phyloP scores from a whole-genome alignment of 2,113 vertebrate genomes.

The Alaudala cheleensis region DNA sequence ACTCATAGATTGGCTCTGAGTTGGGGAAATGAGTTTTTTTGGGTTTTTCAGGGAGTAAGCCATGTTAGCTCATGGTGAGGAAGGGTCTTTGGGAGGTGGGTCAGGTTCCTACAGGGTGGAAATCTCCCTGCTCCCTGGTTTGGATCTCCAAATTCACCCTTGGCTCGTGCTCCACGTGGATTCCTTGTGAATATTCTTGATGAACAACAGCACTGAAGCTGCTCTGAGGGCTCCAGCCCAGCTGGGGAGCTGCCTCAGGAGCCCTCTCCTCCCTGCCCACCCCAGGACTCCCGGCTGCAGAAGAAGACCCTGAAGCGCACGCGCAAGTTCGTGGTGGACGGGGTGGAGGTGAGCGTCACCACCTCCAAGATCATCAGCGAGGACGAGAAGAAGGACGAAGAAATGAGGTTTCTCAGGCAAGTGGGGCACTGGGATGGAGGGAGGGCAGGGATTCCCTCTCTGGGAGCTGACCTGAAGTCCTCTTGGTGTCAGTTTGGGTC shows the following conservation, averaged over 20 bases:
- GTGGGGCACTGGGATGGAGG: not conserved
- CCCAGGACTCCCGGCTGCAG: conserved; percentile 78
- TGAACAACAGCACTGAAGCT: fast-evolving
- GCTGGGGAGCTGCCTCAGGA: not conserved
- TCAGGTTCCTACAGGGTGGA: not conserved
- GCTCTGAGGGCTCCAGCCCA: not conserved
- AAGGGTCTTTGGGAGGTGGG: not conserved
- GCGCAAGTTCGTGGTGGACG: conserved; percentile 90
- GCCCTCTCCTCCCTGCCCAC: not conserved
- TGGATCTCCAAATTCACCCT: not conserved
- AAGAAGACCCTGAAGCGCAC: conserved; percentile 95
- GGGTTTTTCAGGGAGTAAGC: not conserved
- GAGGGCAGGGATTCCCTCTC: not conserved
- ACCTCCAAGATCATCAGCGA: conserved; percentile 96
- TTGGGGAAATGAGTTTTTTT: not conserved
- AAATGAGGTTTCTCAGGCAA: conserved; percentile 96
- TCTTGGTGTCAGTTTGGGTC: not conserved
- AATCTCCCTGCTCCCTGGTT: fast-evolving
- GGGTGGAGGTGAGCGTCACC: conserved; percentile 94
- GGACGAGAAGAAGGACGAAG: conserved; percentile 97
- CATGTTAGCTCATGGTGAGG: fast-evolving
- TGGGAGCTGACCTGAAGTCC: not conserved
- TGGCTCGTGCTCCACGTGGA: fast-evolving
- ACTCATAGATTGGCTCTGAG: not conserved
- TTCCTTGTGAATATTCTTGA: not conserved